A percentile compares a stretch with the other conserved stretches of the same genome.
Conservation (phyloP, 1,140 invertebrate genomes). For the Manduca sexta region DNA sequence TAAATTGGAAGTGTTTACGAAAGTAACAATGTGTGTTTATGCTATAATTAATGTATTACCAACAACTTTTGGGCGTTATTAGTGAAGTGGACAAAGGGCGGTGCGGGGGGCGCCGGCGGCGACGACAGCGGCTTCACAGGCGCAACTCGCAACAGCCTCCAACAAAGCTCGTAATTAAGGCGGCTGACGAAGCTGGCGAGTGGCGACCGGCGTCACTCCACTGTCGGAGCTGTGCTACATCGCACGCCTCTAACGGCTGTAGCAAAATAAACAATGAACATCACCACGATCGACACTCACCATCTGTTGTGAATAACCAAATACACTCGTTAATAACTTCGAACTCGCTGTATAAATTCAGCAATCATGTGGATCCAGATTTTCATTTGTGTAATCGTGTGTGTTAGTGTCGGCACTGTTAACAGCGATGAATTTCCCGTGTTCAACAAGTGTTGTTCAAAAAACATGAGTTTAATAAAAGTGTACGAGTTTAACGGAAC, state of each 20-base stretch:
- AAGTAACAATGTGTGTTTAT: background rate
- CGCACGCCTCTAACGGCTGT: conserved; percentile 32
- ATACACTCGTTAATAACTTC: conserved; percentile 21
- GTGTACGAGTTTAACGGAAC: conserved; percentile 23
- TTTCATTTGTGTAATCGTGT: conserved; percentile 27
- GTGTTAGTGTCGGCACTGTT: conserved; percentile 17
- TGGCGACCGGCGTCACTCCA: conserved; percentile 45
- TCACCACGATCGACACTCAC: conserved; percentile 37
- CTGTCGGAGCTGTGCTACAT: conserved; percentile 32
- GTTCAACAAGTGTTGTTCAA: conserved; percentile 53
- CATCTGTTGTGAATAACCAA: conserved; percentile 48
- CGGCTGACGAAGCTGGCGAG: conserved; percentile 8
- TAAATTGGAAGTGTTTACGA: background rate
- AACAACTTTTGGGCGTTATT: conserved; percentile 8
- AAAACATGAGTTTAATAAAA: conserved; percentile 41
- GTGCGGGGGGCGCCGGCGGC: no score
- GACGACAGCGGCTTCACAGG: conserved; percentile 32
- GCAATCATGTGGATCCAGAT: conserved; percentile 37
- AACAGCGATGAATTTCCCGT: conserved; percentile 17
- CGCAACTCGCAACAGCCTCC: conserved; percentile 54
- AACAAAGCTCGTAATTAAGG: conserved; percentile 18
- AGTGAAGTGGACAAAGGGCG: background rate
- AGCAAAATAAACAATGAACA: conserved; percentile 47
- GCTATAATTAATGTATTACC: background rate
- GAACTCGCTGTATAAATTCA: conserved; percentile 2